Evolutionary conservation across 2,113 vertebrate species (phyloP).

Genomic region (Corythaixoides concolor): DNA sequence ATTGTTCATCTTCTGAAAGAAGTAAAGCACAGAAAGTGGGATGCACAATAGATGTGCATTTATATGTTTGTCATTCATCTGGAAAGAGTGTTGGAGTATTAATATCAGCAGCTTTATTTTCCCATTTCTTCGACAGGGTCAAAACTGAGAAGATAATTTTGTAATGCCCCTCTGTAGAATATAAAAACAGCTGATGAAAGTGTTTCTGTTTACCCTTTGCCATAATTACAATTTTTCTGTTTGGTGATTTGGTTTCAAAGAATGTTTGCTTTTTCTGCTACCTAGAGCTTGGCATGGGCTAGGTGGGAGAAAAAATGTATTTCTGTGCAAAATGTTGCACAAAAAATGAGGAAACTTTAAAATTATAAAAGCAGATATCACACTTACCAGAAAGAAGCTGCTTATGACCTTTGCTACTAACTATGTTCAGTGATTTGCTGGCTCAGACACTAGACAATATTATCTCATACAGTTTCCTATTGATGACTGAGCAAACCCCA

Average conservation of each 20-base stretch:
- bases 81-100: not conserved
- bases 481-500: not conserved
- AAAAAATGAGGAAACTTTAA: not conserved
- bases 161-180: not conserved
- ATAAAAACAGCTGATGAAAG: not conserved
- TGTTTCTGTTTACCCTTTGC: not conserved
- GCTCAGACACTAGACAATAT: not conserved
- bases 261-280: not conserved
- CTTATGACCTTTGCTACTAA: not conserved
- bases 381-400: not conserved
- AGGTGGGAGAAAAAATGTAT: not conserved
- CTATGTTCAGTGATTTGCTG: not conserved
- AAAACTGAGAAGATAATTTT: not conserved
- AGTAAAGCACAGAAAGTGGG: not conserved
- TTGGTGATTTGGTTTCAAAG: not conserved
- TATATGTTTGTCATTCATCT: not conserved
- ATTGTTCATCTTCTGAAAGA: not conserved
- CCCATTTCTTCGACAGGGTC: not conserved
- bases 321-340: not conserved
- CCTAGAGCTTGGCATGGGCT: not conserved
- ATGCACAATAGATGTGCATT: not conserved
- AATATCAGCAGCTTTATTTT: not conserved
- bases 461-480: not conserved
- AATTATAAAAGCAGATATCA: not conserved
- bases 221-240: not conserved